A percentile compares a stretch with the other conserved stretches of the same genome.
Evolutionary conservation across 37 sponge, comb jelly and placozoan species (phyloP).

Genomic region (Bolinopsis microptera): DNA sequence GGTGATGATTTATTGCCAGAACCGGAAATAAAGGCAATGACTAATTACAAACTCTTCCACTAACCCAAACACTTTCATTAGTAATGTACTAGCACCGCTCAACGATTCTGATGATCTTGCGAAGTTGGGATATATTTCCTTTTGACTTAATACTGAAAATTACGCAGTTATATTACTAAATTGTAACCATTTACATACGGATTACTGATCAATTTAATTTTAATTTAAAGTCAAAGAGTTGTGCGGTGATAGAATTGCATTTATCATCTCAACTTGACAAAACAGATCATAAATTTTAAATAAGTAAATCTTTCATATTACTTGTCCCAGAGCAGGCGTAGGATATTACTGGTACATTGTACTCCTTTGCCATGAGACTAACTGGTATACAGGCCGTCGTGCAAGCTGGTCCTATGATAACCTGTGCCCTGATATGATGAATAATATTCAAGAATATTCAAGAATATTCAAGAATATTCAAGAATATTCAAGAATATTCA

Average conservation of each 20-base stretch:
- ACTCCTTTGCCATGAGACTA: background rate
- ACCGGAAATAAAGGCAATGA: no score
- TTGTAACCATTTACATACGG: background rate
- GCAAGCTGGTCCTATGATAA: constrained; percentile 59
- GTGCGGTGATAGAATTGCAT: no score
- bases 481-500: no score
- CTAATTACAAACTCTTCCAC: no score
- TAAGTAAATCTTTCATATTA: background rate
- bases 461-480: no score
- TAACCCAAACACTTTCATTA: background rate
- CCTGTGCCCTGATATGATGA: constrained; percentile 43
- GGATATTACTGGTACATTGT: constrained; percentile 48
- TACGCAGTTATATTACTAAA: background rate
- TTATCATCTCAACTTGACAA: no score
- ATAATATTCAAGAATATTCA: no score
- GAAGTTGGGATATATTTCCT: constrained; percentile 11
- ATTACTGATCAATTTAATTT: no score
- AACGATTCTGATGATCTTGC: constrained; percentile 12
- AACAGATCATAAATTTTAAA: background rate
- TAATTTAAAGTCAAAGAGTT: no score
- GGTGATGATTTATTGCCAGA: no score
- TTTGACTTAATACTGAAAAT: constrained; percentile 46
- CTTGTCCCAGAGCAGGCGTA: constrained; percentile 29
- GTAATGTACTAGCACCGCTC: background rate
- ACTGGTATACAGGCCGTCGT: constrained; percentile 14